phyloP scores from a whole-genome alignment of 2,113 vertebrate species.

The Pogona vitticeps region DNA sequence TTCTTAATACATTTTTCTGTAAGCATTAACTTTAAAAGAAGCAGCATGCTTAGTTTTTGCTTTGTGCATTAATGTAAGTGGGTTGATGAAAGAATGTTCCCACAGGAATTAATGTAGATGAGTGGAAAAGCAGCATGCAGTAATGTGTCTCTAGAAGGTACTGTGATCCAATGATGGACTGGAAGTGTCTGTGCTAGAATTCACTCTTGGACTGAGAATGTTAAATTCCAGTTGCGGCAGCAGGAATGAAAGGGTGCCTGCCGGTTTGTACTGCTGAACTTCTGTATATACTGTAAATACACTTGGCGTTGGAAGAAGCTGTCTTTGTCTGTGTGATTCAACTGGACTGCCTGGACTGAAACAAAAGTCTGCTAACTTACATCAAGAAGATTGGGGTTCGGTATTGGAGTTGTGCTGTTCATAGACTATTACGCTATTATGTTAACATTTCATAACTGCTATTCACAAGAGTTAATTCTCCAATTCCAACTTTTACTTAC shows the following conservation, averaged over 20 bases:
- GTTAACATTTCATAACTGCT: not conserved
- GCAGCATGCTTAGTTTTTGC: not conserved
- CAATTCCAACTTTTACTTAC: conserved; percentile 37
- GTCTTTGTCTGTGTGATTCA: no score
- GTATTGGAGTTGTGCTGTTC: not conserved
- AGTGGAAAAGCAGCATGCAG: not conserved
- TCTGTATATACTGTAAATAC: no score
- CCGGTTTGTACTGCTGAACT: no score
- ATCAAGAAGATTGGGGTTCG: no score
- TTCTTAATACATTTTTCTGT: not conserved
- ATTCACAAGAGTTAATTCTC: conserved; percentile 10
- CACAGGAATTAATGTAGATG: not conserved
- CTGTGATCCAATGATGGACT: no score
- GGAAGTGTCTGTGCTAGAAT: not conserved
- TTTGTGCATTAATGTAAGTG: not conserved
- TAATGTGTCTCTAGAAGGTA: not conserved
- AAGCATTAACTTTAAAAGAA: no score
- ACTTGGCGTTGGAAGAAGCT: no score
- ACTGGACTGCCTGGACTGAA: no score
- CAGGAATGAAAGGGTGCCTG: no score
- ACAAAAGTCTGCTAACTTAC: no score
- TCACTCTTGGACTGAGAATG: not conserved
- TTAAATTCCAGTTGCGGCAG: no score
- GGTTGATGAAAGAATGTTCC: not conserved
- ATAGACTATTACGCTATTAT: not conserved